A percentile compares a stretch with the other conserved stretches of the same genome.
Evolutionary conservation across 2,888 invertebrate species (phyloP).

Genomic region (Lathronympha strigana): DNA sequence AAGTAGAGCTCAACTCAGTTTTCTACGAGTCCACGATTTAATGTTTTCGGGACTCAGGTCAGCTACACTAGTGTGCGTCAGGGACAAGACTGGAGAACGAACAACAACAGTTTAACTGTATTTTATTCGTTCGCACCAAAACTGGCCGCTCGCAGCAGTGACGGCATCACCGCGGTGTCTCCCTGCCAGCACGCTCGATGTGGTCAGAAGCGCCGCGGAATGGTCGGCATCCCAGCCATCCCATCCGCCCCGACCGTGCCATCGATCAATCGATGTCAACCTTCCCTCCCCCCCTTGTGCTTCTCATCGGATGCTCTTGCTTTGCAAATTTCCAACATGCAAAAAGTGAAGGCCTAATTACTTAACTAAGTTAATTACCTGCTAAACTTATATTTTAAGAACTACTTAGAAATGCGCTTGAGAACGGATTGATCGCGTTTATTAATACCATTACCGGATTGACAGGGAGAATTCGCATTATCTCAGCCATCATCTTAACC

Average conservation of each 20-base stretch:
- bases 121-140: constrained; percentile 10
- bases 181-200: neutral
- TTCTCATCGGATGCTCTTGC: constrained; percentile 4
- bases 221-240: constrained; percentile 12
- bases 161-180: constrained; percentile 1
- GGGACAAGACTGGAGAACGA: neutral
- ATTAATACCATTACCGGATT: too few relatives aligned
- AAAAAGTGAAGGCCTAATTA: neutral
- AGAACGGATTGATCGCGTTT: too few relatives aligned
- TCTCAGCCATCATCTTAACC: too few relatives aligned
- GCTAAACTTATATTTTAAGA: too few relatives aligned
- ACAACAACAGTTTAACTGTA: neutral
- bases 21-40: too few relatives aligned
- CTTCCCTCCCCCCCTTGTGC: neutral
- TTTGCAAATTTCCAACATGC: constrained; percentile 10
- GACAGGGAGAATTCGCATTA: too few relatives aligned
- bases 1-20: too few relatives aligned
- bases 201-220: neutral
- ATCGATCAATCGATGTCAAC: constrained; percentile 29
- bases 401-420: too few relatives aligned
- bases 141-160: neutral
- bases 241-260: constrained; percentile 17
- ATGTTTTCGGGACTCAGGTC: too few relatives aligned
- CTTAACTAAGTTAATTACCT: neutral
- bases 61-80: too few relatives aligned